phyloP scores from a whole-genome alignment of 2,113 vertebrate genomes.

The Microtus ochrogaster region DNA sequence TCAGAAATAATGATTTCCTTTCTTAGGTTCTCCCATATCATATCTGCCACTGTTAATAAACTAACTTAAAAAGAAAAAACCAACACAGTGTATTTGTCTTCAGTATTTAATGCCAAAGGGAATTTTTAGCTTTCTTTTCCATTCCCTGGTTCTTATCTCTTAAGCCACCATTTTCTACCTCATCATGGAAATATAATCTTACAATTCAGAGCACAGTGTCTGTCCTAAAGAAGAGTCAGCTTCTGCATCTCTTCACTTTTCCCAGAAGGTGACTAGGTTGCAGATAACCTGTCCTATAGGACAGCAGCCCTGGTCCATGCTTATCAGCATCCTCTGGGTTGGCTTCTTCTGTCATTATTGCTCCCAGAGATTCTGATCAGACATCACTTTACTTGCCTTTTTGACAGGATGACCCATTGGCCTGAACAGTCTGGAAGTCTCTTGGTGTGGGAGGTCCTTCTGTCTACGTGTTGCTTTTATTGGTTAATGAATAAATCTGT shows the following conservation, averaged over 20 bases:
- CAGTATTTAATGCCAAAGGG: not conserved
- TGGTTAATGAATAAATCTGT: too few relatives aligned
- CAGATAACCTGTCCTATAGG: not conserved
- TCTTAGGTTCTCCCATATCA: not conserved
- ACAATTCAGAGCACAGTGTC: not conserved
- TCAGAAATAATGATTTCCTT: not conserved
- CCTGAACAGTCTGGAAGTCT: not conserved
- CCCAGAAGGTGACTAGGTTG: not conserved
- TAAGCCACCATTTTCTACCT: not conserved
- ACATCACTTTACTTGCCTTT: not conserved
- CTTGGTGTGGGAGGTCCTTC: too few relatives aligned
- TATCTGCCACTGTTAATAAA: slow-evolving; percentile 12
- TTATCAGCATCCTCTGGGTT: not conserved
- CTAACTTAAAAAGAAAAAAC: not conserved
- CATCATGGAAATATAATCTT: not conserved
- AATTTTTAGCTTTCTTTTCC: not conserved
- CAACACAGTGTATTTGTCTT: not conserved
- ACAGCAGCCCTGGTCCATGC: not conserved
- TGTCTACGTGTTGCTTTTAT: too few relatives aligned
- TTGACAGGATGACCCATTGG: not conserved
- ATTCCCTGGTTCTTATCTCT: not conserved
- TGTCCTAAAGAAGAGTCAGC: not conserved
- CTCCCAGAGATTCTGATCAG: not conserved
- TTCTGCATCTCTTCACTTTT: not conserved
- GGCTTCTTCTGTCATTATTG: too few relatives aligned